Conservation (phyloP, 2,113 vertebrate species). For the Callospermophilus lateralis region DNA sequence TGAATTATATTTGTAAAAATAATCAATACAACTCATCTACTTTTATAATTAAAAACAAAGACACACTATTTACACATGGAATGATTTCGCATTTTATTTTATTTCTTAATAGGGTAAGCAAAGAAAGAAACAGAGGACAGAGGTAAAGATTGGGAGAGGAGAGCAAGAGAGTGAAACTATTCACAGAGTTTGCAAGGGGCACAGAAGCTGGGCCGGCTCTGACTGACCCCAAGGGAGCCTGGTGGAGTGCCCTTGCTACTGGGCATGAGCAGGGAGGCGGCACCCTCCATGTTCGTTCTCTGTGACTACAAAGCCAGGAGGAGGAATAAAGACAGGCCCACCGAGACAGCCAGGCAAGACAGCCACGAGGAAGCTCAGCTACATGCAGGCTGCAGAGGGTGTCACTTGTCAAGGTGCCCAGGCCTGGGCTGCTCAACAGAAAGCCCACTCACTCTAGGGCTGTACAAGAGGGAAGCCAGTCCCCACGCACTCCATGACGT, state of each 20-base stretch:
- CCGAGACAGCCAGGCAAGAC: not conserved
- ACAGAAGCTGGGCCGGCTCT: too few species aligned
- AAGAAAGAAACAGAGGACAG: not conserved
- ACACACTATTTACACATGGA: not conserved
- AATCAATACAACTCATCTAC: not conserved
- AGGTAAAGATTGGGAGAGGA: not conserved
- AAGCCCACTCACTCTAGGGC: not conserved
- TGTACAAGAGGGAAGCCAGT: not conserved
- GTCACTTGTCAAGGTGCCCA: too few species aligned
- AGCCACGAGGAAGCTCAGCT: too few species aligned
- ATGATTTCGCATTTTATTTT: not conserved
- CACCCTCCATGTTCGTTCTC: not conserved
- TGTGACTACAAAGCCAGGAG: not conserved
- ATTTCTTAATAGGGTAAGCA: not conserved
- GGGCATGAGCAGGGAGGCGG: fast-evolving
- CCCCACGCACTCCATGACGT: too few species aligned
- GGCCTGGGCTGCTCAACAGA: not conserved
- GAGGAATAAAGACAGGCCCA: not conserved
- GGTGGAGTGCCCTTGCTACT: fast-evolving
- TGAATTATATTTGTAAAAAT: not conserved
- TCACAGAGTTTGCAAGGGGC: not conserved
- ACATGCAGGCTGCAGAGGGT: too few species aligned
- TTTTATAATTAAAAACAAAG: not conserved
- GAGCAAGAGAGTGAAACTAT: not conserved
- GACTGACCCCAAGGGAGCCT: not conserved